Conservation (phyloP, 2,113 vertebrate genomes). For the Seriola quinqueradiata region DNA sequence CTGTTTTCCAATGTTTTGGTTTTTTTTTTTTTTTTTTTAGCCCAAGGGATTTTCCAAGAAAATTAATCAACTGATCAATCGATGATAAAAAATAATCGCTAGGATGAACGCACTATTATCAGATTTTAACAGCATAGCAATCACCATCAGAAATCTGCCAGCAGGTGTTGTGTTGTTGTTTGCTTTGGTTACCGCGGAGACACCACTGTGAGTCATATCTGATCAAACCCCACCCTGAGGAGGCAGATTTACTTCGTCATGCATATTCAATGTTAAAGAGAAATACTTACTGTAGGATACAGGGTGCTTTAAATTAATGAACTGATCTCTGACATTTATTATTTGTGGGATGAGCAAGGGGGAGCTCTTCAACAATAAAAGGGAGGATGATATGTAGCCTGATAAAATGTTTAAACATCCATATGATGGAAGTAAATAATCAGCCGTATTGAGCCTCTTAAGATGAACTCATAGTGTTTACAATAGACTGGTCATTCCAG, state of each 20-base stretch:
- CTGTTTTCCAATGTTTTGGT: no score
- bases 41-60: no score
- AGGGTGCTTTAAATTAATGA: no score
- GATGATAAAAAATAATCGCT: no score
- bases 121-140: background rate
- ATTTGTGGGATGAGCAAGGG: background rate
- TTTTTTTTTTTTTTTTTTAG: no score
- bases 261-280: background rate
- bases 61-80: no score
- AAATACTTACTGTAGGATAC: background rate
- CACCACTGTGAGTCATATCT: background rate
- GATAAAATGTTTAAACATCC: background rate
- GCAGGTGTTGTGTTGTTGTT: background rate
- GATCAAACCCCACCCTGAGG: background rate
- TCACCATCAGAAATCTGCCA: background rate
- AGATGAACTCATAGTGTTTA: background rate
- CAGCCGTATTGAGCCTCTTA: background rate
- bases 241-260: background rate
- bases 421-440: background rate
- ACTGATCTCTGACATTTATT: background rate
- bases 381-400: background rate
- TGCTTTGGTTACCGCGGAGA: background rate
- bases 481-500: background rate
- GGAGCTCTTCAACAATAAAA: conserved; percentile 12
- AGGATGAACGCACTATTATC: background rate